Conservation (phyloP, 2,113 vertebrate genomes). For the Megaceryle torquata region DNA sequence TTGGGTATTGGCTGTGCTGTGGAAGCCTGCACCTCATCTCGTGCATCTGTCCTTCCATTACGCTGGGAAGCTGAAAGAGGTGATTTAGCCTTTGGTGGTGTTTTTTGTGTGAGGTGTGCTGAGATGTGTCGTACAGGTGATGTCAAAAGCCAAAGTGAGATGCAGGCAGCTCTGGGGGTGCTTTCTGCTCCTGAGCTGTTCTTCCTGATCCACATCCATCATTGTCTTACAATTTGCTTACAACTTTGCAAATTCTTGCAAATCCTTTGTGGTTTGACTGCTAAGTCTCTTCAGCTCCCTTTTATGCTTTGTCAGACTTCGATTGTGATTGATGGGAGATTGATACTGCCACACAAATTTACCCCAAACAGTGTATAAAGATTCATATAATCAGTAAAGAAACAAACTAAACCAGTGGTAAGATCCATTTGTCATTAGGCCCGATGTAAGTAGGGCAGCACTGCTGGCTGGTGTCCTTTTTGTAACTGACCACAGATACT, state of each 20-base stretch:
- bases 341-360: not conserved
- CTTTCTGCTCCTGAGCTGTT: not conserved
- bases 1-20: not conserved
- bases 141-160: not conserved
- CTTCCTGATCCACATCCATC: accelerated
- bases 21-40: not conserved
- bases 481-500: not conserved
- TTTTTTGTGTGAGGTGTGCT: not conserved
- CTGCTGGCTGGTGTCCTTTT: not conserved
- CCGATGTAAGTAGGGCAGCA: not conserved
- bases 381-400: not conserved
- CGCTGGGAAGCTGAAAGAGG: not conserved
- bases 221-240: not conserved
- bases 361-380: not conserved
- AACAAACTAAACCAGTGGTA: not conserved
- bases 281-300: not conserved
- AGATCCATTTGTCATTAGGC: not conserved
- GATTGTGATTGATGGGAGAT: not conserved
- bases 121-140: not conserved
- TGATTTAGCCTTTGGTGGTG: not conserved
- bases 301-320: not conserved
- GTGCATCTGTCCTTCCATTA: not conserved
- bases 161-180: not conserved
- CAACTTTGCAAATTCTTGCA: not conserved
- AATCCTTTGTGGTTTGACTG: not conserved